A percentile compares a stretch with the other conserved stretches of the same genome.
These are phyloP conservation scores for Liparis tanakae DNA, from an alignment of 2,797 vertebrate genomes.

Conservation along the genomic window DNA sequence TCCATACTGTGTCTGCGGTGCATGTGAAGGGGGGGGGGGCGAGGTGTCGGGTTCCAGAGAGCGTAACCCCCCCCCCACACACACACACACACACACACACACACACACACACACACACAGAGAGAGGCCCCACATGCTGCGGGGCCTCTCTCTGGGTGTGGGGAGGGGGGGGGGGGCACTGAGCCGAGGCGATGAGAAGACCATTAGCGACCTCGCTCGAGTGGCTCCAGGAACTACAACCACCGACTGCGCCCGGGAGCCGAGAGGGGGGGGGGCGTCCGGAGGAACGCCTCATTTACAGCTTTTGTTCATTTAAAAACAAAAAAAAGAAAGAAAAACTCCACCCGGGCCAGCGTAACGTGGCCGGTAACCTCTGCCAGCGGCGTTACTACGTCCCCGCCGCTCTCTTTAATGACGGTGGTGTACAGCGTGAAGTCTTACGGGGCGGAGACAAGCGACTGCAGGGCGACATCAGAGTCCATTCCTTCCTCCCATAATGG, in stretches of 20 bases:
- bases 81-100: too few species aligned
- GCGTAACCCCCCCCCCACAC: too few species aligned
- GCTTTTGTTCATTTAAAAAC: constrained; percentile 33
- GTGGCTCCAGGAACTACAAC: constrained; percentile 67
- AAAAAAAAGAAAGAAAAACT: neutral
- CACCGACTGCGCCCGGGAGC: constrained; percentile 36
- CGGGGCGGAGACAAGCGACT: constrained; percentile 11
- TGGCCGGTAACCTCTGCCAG: constrained; percentile 21
- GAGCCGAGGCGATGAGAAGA: constrained; percentile 65
- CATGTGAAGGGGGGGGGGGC: too few species aligned
- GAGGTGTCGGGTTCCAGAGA: neutral
- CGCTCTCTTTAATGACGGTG: constrained; percentile 54
- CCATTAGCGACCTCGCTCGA: constrained; percentile 80
- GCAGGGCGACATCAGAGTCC: neutral
- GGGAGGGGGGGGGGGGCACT: constrained; percentile 46
- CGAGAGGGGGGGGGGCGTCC: constrained; percentile 35
- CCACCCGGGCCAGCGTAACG: constrained; percentile 19
- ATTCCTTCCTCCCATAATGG: neutral
- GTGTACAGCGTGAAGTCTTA: constrained; percentile 38
- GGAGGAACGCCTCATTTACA: constrained; percentile 56
- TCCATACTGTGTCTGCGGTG: too few species aligned
- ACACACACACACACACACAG: too few species aligned
- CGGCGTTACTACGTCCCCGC: constrained; percentile 7
- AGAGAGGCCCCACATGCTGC: constrained; percentile 39
- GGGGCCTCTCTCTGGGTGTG: constrained; percentile 9